These are phyloP conservation scores for Platysteira castanea DNA, from an alignment of 2,113 vertebrate species.

Conservation along the genomic window DNA sequence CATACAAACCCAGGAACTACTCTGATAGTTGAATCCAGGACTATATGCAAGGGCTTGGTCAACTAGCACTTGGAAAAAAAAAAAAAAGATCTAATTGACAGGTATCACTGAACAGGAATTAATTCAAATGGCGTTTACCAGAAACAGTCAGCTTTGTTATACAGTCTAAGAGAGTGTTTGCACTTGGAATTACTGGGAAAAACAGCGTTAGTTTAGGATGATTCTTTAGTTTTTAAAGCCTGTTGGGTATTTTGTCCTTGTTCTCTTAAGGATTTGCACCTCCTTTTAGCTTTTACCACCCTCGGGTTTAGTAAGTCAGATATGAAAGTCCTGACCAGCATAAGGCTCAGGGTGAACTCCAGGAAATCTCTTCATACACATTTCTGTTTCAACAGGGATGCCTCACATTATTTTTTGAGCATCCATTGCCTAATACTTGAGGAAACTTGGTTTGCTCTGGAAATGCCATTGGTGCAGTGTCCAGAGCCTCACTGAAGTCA, in stretches of 20 bases:
- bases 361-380: neutral
- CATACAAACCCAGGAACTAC: neutral
- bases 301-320: neutral
- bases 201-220: neutral
- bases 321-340: neutral
- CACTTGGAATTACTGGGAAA: neutral
- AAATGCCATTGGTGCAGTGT: fast-evolving
- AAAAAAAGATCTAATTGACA: neutral
- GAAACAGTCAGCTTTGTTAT: neutral
- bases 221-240: neutral
- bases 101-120: neutral
- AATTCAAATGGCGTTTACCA: neutral
- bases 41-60: neutral
- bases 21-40: neutral
- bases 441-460: neutral
- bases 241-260: neutral
- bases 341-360: neutral
- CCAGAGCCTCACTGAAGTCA: neutral
- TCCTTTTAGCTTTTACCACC: neutral
- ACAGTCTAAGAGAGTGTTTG: neutral
- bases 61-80: neutral
- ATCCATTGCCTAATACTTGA: neutral
- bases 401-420: neutral
- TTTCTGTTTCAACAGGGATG: neutral
- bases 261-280: neutral